Percentiles rank a stretch among this genome's conserved stretches.
Evolutionary conservation across 2,113 vertebrate species (phyloP).

Genomic region (Nothobranchius furzeri): DNA sequence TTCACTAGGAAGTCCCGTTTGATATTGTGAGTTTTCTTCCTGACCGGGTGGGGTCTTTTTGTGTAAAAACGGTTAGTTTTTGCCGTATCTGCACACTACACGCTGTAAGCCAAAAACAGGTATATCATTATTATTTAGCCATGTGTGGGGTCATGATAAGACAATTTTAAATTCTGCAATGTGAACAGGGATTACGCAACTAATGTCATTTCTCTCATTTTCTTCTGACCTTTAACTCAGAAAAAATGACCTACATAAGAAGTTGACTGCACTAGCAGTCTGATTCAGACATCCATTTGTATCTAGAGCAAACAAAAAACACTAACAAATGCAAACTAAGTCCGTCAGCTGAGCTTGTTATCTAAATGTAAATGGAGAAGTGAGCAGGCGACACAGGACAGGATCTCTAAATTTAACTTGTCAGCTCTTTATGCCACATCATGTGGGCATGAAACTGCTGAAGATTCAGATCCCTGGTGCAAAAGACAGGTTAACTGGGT

Average conservation of each 20-base stretch:
- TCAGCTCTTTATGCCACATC: conserved; percentile 63
- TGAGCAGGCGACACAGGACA: conserved; percentile 34
- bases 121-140: too few species aligned
- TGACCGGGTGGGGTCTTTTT: too few species aligned
- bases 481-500: background rate
- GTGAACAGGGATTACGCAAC: background rate
- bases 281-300: too few species aligned
- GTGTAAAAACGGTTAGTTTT: too few species aligned
- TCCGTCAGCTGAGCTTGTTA: background rate
- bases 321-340: background rate
- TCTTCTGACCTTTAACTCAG: background rate
- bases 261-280: too few species aligned
- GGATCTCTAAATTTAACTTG: conserved; percentile 73
- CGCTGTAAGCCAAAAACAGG: too few species aligned
- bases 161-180: too few species aligned
- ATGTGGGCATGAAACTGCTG: conserved; percentile 66
- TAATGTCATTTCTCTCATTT: background rate
- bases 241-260: too few species aligned
- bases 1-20: too few species aligned
- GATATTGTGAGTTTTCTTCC: too few species aligned
- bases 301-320: conserved; percentile 24
- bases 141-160: too few species aligned
- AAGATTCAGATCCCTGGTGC: conserved; percentile 47
- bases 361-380: conserved; percentile 15
- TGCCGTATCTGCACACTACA: too few species aligned